Conservation (phyloP, 2,888 invertebrate species). For the Campoplex capitator region DNA sequence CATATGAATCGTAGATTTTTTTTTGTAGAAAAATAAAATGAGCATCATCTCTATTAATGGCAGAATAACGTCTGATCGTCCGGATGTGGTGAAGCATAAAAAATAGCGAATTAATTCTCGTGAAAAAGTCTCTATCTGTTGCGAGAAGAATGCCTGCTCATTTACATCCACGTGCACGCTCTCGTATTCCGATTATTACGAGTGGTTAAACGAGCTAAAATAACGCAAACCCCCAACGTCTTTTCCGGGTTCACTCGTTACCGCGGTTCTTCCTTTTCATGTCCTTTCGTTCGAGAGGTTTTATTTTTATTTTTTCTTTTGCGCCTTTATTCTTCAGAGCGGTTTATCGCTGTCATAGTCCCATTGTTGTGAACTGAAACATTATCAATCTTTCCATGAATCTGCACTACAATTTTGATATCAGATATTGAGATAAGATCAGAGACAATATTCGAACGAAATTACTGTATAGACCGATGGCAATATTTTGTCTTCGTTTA, state of each 20-base stretch:
- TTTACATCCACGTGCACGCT: constrained; percentile 75
- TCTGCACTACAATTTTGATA: background rate
- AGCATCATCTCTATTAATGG: constrained; percentile 48
- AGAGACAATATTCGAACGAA: background rate
- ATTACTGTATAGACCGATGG: background rate
- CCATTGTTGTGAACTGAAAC: background rate
- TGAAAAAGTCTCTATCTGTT: constrained; percentile 72
- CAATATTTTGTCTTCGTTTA: background rate
- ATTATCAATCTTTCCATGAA: background rate
- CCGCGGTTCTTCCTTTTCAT: constrained; percentile 49
- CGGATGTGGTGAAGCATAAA: constrained; percentile 53
- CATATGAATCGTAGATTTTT: constrained; percentile 24
- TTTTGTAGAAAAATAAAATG: constrained; percentile 17
- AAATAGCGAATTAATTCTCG: constrained; percentile 70
- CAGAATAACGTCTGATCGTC: constrained; percentile 15
- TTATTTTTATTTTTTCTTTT: background rate
- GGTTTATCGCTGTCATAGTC: background rate
- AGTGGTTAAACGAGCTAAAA: constrained; percentile 35
- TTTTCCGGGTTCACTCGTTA: constrained; percentile 77
- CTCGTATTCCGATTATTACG: constrained; percentile 30
- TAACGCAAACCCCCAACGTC: constrained; percentile 56
- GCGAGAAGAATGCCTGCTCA: constrained; percentile 64
- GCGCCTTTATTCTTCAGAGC: background rate
- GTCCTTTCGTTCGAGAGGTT: background rate
- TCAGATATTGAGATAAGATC: background rate